These are phyloP conservation scores for Hirtodrosophila alboralis DNA, from an alignment of 2,888 invertebrate species.

Conservation along the genomic window DNA sequence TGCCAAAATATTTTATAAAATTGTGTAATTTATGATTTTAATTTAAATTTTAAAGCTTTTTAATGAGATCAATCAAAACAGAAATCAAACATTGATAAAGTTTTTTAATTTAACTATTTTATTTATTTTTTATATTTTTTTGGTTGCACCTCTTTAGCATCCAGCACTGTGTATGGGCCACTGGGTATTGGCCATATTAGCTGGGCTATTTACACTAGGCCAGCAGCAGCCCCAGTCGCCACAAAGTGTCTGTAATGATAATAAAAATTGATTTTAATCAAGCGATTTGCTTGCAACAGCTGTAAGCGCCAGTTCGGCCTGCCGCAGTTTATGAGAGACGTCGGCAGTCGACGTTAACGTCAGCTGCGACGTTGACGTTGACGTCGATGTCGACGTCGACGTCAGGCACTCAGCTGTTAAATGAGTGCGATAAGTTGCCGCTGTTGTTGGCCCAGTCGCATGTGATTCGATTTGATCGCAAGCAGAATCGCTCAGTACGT, in stretches of 20 bases:
- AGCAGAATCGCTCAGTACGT: constrained; percentile 28
- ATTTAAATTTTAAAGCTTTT: no score
- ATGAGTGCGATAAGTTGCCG: constrained; percentile 42
- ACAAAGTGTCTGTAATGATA: constrained; percentile 41
- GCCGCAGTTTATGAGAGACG: constrained; percentile 41
- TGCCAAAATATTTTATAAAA: no score
- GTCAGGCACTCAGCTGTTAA: constrained; percentile 53
- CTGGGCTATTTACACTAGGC: constrained; percentile 46
- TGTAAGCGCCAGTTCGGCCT: constrained; percentile 41
- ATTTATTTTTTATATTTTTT: no score
- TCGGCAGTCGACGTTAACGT: constrained; percentile 12
- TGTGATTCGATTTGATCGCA: constrained; percentile 57
- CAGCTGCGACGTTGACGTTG: constrained; percentile 3
- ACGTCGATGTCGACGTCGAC: constrained; percentile 13
- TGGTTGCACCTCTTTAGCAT: no score
- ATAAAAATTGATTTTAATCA: constrained; percentile 69
- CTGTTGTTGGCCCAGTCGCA: constrained; percentile 30
- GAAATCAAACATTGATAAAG: no score
- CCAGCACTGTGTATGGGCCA: no score
- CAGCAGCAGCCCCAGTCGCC: constrained; percentile 15
- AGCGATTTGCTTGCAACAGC: constrained; percentile 73
- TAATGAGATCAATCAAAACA: no score
- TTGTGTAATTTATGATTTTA: no score
- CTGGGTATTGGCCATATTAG: constrained; percentile 6
- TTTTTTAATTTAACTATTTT: no score